Conservation (phyloP, 2,888 invertebrate species). For the Pristionchus arcanus region DNA sequence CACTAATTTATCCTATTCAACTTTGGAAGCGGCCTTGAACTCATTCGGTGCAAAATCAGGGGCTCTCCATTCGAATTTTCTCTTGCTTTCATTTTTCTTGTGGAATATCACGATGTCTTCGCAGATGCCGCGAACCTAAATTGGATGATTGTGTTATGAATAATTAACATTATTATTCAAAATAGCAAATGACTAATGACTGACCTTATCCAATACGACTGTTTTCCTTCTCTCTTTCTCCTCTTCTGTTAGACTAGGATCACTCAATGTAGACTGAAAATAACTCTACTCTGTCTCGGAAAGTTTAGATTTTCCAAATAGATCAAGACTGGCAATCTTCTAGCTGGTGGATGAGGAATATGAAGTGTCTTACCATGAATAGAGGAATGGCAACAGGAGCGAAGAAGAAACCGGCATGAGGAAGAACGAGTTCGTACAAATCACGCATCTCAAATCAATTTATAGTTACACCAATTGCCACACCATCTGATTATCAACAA, state of each 20-base stretch:
- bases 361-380: background rate
- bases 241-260: background rate
- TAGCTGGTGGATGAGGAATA: background rate
- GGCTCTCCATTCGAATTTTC: slow-evolving; percentile 4
- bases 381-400: slow-evolving; percentile 11
- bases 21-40: background rate
- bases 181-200: background rate
- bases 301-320: background rate
- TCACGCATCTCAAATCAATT: slow-evolving; percentile 5
- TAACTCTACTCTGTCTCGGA: background rate
- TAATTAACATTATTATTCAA: background rate
- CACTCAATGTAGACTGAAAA: background rate
- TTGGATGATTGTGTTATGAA: background rate
- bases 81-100: slow-evolving; percentile 13
- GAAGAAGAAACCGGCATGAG: slow-evolving; percentile 46
- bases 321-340: no score
- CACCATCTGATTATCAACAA: background rate
- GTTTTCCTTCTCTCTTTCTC: slow-evolving; percentile 24
- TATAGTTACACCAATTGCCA: no score
- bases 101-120: slow-evolving; percentile 28
- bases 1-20: background rate
- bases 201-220: slow-evolving; percentile 31
- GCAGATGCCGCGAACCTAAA: slow-evolving; percentile 25
- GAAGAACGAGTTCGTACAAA: background rate
- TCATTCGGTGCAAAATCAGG: background rate